These are phyloP conservation scores for Erinaceus europaeus DNA, from an alignment of 2,113 vertebrate species.

Conservation along the genomic window DNA sequence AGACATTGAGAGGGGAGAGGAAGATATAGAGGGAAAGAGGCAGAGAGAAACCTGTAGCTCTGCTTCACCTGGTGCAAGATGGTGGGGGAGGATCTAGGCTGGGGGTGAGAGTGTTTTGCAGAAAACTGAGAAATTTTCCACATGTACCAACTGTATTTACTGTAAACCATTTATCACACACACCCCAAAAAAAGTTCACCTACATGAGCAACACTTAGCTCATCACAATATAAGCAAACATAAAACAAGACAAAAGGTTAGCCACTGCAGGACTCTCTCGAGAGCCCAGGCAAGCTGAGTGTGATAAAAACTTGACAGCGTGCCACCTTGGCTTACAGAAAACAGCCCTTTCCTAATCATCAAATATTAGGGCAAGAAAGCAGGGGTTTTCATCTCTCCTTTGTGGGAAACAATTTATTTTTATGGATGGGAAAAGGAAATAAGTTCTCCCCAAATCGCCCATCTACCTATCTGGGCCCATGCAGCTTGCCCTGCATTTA, in stretches of 20 bases:
- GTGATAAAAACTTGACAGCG: constrained; percentile 67
- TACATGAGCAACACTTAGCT: background rate
- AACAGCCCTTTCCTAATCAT: constrained; percentile 78
- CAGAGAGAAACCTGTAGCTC: too few relatives aligned
- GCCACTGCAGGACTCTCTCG: background rate
- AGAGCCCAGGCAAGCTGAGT: constrained; percentile 7
- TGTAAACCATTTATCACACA: accelerated
- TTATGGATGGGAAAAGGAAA: constrained; percentile 84
- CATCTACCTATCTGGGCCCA: constrained; percentile 72
- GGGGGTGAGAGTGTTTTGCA: too few relatives aligned
- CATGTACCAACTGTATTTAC: background rate
- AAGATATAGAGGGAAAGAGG: too few relatives aligned
- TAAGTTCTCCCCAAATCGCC: constrained; percentile 80
- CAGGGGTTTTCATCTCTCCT: constrained; percentile 60
- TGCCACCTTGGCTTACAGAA: constrained; percentile 60
- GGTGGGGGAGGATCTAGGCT: too few relatives aligned
- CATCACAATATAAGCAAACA: background rate
- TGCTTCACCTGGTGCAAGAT: too few relatives aligned
- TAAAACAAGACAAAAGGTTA: background rate
- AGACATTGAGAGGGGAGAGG: too few relatives aligned
- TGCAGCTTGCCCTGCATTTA: constrained; percentile 81
- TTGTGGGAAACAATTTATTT: constrained; percentile 81
- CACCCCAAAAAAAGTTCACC: background rate
- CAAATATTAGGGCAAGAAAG: constrained; percentile 69
- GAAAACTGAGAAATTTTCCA: too few relatives aligned